phyloP scores from a whole-genome alignment of 2,113 vertebrate species.

The Illadopsis cleaveri region DNA sequence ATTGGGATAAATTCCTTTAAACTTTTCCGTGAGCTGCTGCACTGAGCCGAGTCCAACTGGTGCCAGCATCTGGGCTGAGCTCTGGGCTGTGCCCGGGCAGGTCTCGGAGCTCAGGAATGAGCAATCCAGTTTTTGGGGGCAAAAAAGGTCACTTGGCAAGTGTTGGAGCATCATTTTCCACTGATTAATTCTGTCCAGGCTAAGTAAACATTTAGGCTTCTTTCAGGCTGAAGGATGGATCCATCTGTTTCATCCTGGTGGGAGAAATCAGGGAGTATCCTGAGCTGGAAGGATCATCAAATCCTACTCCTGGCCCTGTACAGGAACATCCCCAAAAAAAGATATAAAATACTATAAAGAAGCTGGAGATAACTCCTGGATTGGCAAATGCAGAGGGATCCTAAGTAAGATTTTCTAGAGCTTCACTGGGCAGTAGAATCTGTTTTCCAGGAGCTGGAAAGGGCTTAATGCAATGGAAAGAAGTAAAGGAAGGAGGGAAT shows the following conservation, averaged over 20 bases:
- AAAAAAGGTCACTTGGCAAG: constrained; percentile 54
- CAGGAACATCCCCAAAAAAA: not conserved
- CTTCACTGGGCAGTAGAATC: not conserved
- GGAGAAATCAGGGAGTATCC: not conserved
- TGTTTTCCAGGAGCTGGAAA: fast-evolving
- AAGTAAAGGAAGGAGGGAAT: not conserved
- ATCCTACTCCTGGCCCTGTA: not conserved
- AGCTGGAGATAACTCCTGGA: not conserved
- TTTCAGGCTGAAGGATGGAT: not conserved
- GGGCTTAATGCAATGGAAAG: not conserved
- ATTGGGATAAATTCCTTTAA: not conserved
- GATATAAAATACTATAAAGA: not conserved
- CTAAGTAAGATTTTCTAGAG: not conserved
- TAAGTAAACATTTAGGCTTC: not conserved
- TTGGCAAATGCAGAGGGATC: not conserved
- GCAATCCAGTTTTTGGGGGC: not conserved
- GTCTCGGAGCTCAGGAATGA: not conserved
- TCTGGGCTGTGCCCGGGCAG: not conserved
- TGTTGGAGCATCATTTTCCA: not conserved
- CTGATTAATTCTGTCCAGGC: constrained; percentile 31
- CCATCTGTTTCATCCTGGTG: constrained; percentile 36
- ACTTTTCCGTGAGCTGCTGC: not conserved
- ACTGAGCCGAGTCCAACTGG: constrained; percentile 17
- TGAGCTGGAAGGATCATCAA: not conserved
- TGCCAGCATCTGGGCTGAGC: constrained; percentile 53